phyloP scores from a whole-genome alignment of 2,888 invertebrate species.

The Punctoribates punctum region DNA sequence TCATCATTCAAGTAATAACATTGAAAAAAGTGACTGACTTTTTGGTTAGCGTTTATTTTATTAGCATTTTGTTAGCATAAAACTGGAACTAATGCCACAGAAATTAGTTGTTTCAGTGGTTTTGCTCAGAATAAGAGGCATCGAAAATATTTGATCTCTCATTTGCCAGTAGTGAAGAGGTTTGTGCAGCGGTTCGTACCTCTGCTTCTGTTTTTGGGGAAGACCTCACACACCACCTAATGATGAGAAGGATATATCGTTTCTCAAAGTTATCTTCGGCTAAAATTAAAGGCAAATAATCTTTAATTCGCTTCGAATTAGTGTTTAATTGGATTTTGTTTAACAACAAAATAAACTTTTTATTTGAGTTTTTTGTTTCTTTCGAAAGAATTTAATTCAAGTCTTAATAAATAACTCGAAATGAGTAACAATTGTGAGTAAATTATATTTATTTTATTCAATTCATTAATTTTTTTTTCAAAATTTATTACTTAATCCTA shows the following conservation, averaged over 20 bases:
- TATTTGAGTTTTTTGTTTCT: background rate
- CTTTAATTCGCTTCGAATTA: too few relatives aligned
- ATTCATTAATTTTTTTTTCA: too few relatives aligned
- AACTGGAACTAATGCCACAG: conserved; percentile 29
- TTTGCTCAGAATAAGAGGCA: background rate
- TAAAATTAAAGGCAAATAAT: too few relatives aligned
- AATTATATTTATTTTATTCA: too few relatives aligned
- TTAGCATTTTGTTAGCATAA: conserved; percentile 36
- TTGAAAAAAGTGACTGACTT: background rate
- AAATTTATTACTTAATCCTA: too few relatives aligned
- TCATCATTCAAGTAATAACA: background rate
- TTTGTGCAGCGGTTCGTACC: too few relatives aligned
- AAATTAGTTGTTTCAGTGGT: conserved; percentile 1
- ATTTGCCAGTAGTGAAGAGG: background rate
- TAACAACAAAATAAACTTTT: background rate
- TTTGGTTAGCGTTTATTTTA: background rate
- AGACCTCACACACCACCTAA: too few relatives aligned
- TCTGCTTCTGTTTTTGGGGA: too few relatives aligned
- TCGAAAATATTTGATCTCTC: background rate
- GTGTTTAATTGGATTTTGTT: background rate
- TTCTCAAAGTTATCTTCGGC: too few relatives aligned
- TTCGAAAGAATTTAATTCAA: background rate
- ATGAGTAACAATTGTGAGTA: too few relatives aligned
- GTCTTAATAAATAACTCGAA: background rate
- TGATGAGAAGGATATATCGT: too few relatives aligned